Evolutionary conservation across 2,113 vertebrate genomes (phyloP).

Genomic region (Columba livia): DNA sequence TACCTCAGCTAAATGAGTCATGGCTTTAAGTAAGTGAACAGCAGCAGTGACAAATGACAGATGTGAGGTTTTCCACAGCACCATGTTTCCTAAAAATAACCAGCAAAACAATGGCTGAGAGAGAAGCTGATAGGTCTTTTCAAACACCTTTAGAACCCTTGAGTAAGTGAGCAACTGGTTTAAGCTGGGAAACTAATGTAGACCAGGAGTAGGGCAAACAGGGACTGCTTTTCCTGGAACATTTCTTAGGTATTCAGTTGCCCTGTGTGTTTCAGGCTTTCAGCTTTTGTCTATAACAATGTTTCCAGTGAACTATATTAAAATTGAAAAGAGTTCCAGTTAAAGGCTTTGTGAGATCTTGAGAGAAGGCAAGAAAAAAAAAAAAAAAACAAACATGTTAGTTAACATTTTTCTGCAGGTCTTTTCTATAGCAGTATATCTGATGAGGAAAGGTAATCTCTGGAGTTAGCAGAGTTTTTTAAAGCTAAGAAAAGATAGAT

Average conservation of each 20-base stretch:
- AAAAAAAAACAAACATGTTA: neutral
- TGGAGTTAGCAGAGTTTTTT: neutral
- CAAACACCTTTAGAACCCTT: neutral
- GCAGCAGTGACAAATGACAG: neutral
- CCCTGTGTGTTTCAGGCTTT: neutral
- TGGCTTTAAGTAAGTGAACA: neutral
- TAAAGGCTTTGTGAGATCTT: neutral
- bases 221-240: neutral
- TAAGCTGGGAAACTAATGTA: neutral
- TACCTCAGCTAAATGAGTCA: constrained; percentile 12
- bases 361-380: neutral
- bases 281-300: neutral
- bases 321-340: neutral
- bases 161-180: neutral
- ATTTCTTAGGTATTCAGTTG: neutral
- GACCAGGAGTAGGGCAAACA: neutral
- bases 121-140: neutral
- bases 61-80: neutral
- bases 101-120: neutral
- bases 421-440: neutral
- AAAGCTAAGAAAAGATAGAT: neutral
- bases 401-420: neutral
- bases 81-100: neutral
- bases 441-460: neutral
- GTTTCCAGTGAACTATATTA: neutral